Evolutionary conservation across 2,888 invertebrate species (phyloP).

Genomic region (Cheilosia scutellata): DNA sequence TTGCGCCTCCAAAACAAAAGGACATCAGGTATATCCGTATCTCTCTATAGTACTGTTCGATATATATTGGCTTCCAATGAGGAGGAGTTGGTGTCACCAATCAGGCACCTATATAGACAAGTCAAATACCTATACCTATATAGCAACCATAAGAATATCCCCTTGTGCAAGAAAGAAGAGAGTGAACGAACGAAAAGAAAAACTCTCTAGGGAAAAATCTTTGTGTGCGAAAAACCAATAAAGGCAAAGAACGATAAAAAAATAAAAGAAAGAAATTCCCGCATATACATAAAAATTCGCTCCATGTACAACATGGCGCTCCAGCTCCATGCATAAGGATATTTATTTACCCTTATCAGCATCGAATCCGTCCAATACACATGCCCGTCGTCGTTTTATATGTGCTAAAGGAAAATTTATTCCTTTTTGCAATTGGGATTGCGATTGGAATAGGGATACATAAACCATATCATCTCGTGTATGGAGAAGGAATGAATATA

Average conservation of each 20-base stretch:
- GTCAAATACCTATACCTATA: not conserved
- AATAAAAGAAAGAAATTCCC: constrained; percentile 50
- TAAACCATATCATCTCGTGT: constrained; percentile 42
- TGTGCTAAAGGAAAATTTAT: constrained; percentile 55
- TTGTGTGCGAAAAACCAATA: constrained; percentile 66
- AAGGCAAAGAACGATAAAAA: constrained; percentile 42
- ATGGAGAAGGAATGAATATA: constrained; percentile 40
- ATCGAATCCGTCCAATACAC: constrained; percentile 71
- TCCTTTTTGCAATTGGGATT: constrained; percentile 13
- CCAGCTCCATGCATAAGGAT: constrained; percentile 46
- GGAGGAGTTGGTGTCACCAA: constrained; percentile 54
- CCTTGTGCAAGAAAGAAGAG: constrained; percentile 25
- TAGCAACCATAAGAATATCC: not conserved
- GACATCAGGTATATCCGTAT: constrained; percentile 6
- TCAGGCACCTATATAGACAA: constrained; percentile 14
- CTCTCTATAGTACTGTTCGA: constrained; percentile 39
- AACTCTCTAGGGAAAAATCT: constrained; percentile 45
- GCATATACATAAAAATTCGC: constrained; percentile 56
- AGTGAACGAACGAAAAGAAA: constrained; percentile 31
- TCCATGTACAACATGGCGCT: constrained; percentile 20
- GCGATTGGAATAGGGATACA: constrained; percentile 16
- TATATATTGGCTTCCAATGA: constrained; percentile 26
- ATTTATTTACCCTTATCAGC: constrained; percentile 72
- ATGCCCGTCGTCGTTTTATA: constrained; percentile 51
- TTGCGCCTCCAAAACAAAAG: constrained; percentile 22